These are phyloP conservation scores for Morone chrysops DNA, from an alignment of 2,113 vertebrate species.

Conservation along the genomic window DNA sequence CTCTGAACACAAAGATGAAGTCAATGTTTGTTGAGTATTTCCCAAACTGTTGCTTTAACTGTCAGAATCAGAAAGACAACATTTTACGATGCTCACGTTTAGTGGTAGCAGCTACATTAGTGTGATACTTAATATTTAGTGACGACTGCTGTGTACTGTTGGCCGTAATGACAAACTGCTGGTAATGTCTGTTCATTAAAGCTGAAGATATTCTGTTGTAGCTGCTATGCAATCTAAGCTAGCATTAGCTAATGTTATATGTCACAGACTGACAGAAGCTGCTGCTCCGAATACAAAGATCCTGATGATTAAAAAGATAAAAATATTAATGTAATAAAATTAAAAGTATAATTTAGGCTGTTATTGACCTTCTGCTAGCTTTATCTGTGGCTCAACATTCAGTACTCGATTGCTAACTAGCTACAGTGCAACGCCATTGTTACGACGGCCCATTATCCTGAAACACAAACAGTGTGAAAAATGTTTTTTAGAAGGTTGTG, in stretches of 20 bases:
- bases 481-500: too few species aligned
- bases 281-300: neutral
- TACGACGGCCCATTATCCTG: too few species aligned
- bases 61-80: neutral
- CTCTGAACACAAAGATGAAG: neutral
- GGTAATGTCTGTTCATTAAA: neutral
- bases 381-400: neutral
- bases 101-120: neutral
- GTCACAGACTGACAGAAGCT: neutral
- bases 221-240: neutral
- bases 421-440: neutral
- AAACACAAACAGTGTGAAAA: too few species aligned
- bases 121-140: neutral
- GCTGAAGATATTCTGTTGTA: neutral
- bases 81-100: too few species aligned
- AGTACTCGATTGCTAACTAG: neutral
- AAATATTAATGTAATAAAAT: neutral
- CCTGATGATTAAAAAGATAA: neutral
- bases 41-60: neutral
- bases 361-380: neutral
- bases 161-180: neutral
- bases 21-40: neutral
- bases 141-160: neutral
- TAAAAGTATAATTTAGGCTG: neutral
- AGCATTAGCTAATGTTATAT: neutral